A percentile compares a stretch with the other conserved stretches of the same genome.
Conservation (phyloP, 2,113 vertebrate species). For the Australoheros scitulus region DNA sequence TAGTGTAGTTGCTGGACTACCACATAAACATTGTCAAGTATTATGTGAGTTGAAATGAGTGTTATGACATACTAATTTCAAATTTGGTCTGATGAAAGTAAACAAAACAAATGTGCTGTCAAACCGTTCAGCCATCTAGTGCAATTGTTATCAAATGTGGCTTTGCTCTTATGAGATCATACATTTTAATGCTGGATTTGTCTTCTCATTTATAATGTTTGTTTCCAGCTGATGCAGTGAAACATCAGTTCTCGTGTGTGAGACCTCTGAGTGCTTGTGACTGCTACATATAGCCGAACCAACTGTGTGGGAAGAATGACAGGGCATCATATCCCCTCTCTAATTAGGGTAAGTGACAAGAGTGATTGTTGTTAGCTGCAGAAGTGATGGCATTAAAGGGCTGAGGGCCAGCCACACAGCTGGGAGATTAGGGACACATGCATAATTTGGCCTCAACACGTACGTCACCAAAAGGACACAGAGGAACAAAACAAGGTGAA, state of each 20-base stretch:
- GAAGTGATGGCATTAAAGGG: slow-evolving; percentile 47
- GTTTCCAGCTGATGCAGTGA: slow-evolving; percentile 28
- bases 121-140: not conserved
- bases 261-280: not conserved
- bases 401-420: slow-evolving; percentile 38
- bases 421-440: slow-evolving; percentile 37
- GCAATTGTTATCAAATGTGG: not conserved
- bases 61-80: not conserved
- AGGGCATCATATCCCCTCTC: not conserved
- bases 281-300: not conserved
- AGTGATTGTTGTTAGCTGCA: slow-evolving; percentile 27
- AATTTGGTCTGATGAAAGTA: not conserved
- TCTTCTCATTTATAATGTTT: slow-evolving; percentile 19
- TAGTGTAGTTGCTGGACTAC: not conserved
- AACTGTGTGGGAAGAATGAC: slow-evolving; percentile 16
- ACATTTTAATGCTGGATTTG: slow-evolving; percentile 26
- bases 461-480: slow-evolving; percentile 36
- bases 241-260: slow-evolving; percentile 1
- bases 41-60: not conserved
- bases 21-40: not conserved
- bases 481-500: slow-evolving; percentile 60
- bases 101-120: slow-evolving; percentile 13
- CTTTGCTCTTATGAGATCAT: slow-evolving; percentile 1
- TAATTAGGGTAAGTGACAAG: slow-evolving; percentile 11
- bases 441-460: slow-evolving; percentile 43